phyloP scores from a whole-genome alignment of 2,888 invertebrate genomes.

The Perithous albicinctus region DNA sequence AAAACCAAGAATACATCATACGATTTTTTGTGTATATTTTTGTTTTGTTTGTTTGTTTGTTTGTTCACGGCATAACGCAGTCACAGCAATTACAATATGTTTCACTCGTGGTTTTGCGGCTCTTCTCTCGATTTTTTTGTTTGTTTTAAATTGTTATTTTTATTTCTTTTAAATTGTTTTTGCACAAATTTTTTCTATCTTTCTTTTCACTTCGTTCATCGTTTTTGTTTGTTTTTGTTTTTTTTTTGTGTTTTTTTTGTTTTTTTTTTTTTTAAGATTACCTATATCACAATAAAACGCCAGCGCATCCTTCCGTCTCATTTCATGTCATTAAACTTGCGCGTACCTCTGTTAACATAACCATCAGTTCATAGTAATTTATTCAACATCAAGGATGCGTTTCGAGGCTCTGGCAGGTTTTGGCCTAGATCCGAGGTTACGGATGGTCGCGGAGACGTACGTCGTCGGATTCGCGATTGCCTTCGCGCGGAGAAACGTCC shows the following conservation, averaged over 20 bases:
- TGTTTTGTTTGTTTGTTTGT: conserved; percentile 31
- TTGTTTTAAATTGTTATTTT: conserved; percentile 31
- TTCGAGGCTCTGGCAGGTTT: conserved; percentile 81
- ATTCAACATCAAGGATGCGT: conserved; percentile 74
- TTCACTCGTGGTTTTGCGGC: conserved; percentile 71
- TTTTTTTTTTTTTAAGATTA: conserved; percentile 74
- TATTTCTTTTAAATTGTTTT: conserved; percentile 21
- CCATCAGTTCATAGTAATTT: conserved; percentile 48
- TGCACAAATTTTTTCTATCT: conserved; percentile 28
- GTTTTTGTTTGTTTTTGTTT: conserved; percentile 12
- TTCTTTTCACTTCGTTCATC: conserved; percentile 55
- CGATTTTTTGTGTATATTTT: conserved; percentile 68
- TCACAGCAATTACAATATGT: conserved; percentile 78
- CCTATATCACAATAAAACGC: conserved; percentile 83
- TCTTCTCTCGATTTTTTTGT: conserved; percentile 31
- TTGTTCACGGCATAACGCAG: conserved; percentile 65
- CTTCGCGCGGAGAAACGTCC: not conserved
- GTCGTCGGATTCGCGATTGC: conserved; percentile 64
- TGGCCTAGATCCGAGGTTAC: conserved; percentile 78
- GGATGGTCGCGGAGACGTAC: conserved; percentile 76
- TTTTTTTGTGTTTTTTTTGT: conserved; percentile 30
- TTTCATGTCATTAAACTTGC: conserved; percentile 67
- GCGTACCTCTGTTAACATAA: conserved; percentile 66
- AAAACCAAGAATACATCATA: conserved; percentile 72
- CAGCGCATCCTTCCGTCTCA: conserved; percentile 77